Base-by-base conservation (phyloP, 2,888 invertebrate genomes). In the Cremastinae sp. region DNA sequence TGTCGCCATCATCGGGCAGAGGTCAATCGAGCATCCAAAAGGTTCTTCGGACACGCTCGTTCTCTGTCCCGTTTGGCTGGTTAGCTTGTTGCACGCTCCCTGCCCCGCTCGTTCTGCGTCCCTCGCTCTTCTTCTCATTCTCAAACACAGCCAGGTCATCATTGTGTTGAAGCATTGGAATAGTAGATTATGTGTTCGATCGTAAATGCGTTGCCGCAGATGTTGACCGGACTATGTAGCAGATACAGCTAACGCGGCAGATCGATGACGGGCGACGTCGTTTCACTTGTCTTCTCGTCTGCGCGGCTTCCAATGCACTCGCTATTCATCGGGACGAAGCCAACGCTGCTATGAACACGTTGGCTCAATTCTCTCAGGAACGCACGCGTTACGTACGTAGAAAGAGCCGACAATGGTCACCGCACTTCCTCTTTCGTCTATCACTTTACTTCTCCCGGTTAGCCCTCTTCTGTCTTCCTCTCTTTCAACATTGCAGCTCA, bases 271-370 rank as follows among this genome's bases (percentile, higher is more conserved):
- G 28, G 20, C 22, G 22, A 18, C 43, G 36, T 47, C 51, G 68
- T 74, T 74, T 70, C 75, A 77, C 78, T 75, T 70, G 70, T 77
- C 75, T 69, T 71, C 65, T 36, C 61, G n/a, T 38, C 16, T 18
- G 10, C 34, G 41, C 49, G 18, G 9, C 28, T 49, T 20, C 41
- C n/a, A 51, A n/a, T 36, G 20, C 36, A 65, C 54, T 18, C 36
- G n/a, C 41, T 59, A 43, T 64, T 68, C 62, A 64, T 53, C 36
- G 18, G 53, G 49, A 12, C 41, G 28, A 20, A 8, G 12, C n/a
- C 5, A 22, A 28, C n/a, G 20, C 41, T 41, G 8, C 20, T 16
- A 34, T 1, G 28, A 72, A 22, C 18, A 41, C 41, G 56, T 41
- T 41, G 45, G 49, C 18, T 70, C 34, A 12, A 18, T 54, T 47